Evolutionary conservation across 2,797 vertebrate genomes (phyloP), one percentile per base, ranked within the genome.

Genomic region (Oreochromis grahami): DNA sequence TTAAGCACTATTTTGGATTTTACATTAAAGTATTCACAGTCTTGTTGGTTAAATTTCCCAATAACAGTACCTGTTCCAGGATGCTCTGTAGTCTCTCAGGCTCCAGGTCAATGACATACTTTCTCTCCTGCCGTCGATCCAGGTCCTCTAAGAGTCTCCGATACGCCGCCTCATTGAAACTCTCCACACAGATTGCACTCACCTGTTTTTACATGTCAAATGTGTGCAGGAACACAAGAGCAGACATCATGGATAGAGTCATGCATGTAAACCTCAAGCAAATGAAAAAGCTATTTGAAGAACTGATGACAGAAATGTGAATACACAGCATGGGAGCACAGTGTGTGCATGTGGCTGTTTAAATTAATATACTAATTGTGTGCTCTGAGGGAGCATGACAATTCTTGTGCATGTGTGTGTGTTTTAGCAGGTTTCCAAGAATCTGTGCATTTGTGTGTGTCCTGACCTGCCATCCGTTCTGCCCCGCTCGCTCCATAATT

Each of bases 401-500:
- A 36, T 50, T 68, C 8, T 45, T 85, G 24, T 50, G 11, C 26
- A 15, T 72, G 24, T 83, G 38, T 76, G 13, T 81, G 55, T 86
- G 80, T 84, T 74, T 65, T 87, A 63, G 83, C 65, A 29, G 68
- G 58, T 85, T 76, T 87, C 87, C 78, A 89, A 36, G 78, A 78
- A 60, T 79, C 45, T 88, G 65, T 50, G 79, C 41, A 21, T 85
- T 76, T 78, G 81, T 86, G 85, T 83, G 84, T 87, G 77, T 83
- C 34, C 95, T 95, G 94, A 99, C 98, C 95, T 99, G 98, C 98
- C 98, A 99, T 94, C 98, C 98, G 74, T 98, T 98, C 94, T 98
- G 98, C 92, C 98, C 98, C 4, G 98, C 98, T 96, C 97, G 97
- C 96, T 99, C 98, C 98, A 99, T 98, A 94, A 99, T 98, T 93